Conservation (phyloP, 2,888 invertebrate genomes). For the Barypeithes pellucidus region DNA sequence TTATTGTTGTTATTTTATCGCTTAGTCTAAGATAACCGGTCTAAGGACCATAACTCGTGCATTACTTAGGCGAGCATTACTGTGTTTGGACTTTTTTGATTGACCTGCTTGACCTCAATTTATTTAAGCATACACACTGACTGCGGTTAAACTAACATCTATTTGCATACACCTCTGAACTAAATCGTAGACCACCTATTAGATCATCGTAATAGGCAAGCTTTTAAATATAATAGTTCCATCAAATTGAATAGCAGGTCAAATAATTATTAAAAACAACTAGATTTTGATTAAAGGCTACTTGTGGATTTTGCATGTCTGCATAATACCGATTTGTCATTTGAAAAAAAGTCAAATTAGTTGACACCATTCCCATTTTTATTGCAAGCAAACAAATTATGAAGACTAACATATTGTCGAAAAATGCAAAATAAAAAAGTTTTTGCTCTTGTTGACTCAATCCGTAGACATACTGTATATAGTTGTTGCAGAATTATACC, state of each 20-base stretch:
- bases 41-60: conserved; percentile 38
- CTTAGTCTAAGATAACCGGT: conserved; percentile 2
- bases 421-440: too few relatives aligned
- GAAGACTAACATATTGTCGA: too few relatives aligned
- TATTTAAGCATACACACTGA: conserved; percentile 43
- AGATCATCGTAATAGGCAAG: conserved; percentile 27
- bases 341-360: too few relatives aligned
- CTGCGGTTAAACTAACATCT: conserved; percentile 40
- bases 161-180: conserved; percentile 46
- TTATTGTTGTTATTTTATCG: not conserved
- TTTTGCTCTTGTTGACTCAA: too few relatives aligned
- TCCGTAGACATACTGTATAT: too few relatives aligned
- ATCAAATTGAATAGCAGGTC: not conserved
- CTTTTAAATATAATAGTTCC: not conserved
- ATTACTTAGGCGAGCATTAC: conserved; percentile 35
- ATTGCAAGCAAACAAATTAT: too few relatives aligned
- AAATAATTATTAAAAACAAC: too few relatives aligned
- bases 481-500: too few relatives aligned
- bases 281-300: too few relatives aligned
- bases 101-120: conserved; percentile 50
- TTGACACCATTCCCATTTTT: too few relatives aligned
- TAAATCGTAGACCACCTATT: conserved; percentile 48
- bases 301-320: too few relatives aligned
- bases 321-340: too few relatives aligned
- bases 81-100: conserved; percentile 49